Evolutionary conservation across 2,113 vertebrate species (phyloP), one percentile per base, ranked within the genome.

Genomic region (Centrocercus urophasianus): DNA sequence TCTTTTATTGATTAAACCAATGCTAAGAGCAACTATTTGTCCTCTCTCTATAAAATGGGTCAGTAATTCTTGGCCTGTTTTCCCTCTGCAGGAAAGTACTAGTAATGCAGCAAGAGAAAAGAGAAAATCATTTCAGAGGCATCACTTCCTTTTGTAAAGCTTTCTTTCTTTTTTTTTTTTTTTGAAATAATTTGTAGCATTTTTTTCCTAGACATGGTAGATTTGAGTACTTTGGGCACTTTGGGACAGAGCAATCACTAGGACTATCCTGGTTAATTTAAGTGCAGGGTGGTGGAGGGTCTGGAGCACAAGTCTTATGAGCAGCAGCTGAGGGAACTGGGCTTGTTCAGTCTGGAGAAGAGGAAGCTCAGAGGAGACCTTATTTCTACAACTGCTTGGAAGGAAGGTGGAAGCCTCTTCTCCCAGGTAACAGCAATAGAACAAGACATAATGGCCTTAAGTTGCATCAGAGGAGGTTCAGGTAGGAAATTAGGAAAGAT

Each of bases 181-280:
- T 8, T 36, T 79, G 24, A 38, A 34, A 30, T 72, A 3, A 3
- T 47, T 3, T 1, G 4, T 47, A 42, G 22, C 6, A 4, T 38
- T 50, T 19, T 13, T n/a, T 22, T 75, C 27, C 38, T 47, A 30
- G 50, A 30, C 13, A 1, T 30, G 43, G 5, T 45, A n/a, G 77
- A 59, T 36, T 22, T 52, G n/a, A 15, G 7, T 52, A 1, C 10
- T 32, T 64, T 30, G 38, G 22, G 12, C n/a, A 1, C 10, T 36
- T 76, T 38, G 56, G 27, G 42, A 20, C 27, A 9, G 0, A 8
- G 18, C 27, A 10, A 1, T 38, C 24, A 4, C 3, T 22, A 32
- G 19, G 40, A 25, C 40, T 36, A 0, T 56, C 6, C 0, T 13
- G 11, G 1, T 34, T 34, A 34, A 34, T 24, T 40, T 30, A 20